Evolutionary conservation across 2,888 invertebrate genomes (phyloP), one percentile per base, ranked within the genome.

Genomic region (Standfussiana lucernea): DNA sequence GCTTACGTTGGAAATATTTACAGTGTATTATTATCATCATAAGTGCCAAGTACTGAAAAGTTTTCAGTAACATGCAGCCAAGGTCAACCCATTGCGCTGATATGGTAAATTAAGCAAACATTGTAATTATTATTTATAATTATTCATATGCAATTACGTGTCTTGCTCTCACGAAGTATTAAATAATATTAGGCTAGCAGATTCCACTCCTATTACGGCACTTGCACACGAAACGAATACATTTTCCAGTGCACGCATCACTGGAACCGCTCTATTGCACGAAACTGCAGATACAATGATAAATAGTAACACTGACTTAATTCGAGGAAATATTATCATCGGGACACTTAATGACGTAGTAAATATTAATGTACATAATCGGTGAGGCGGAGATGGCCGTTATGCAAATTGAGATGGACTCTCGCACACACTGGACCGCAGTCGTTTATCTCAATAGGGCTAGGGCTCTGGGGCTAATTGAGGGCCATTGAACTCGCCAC

Each of bases 391-490:
- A 88, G 92, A 91, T 88, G 88, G 90, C 89, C 91, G 93, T 95
- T 93, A 94, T 94, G 94, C 92, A 93, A 94, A 95, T 93, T 91
- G 90, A 91, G 90, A 90, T 86, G 91, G 90, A 90, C 88, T 90
- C 91, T 86, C 83, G 88, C 81, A 86, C 87, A 87, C 85, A 87
- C 87, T 86, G 90, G 90, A 86, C 90, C 87, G 88, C 89, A 87
- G 85, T 89, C 91, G 92, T 93, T 93, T 92, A 93, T 93, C 93
- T 94, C 92, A 94, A 94, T 93, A 93, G 92, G 93, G 92, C 91
- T 93, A 93, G 92, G 92, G 93, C 93, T 91, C 89, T 89, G 91
- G 86, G 90, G 89, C 92, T 94, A 94, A 95, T 95, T 94, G 93
- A 91, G 89, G 94, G 92, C 92, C 94, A 88, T 93, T 91, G 93